Conservation (phyloP, 2,113 vertebrate species). For the Phaetusa simplex region DNA sequence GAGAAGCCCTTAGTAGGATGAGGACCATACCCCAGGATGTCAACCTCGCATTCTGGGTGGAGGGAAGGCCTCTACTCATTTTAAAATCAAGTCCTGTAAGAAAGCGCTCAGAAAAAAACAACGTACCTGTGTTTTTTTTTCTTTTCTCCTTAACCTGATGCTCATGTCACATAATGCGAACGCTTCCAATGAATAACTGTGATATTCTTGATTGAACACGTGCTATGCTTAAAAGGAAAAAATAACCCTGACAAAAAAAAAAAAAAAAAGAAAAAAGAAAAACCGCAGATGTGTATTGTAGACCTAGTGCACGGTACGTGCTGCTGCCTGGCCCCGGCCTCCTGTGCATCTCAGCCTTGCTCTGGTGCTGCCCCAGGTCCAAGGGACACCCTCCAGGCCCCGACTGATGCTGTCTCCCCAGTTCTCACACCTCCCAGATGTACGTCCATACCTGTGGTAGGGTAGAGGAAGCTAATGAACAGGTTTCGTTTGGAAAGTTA, state of each 20-base stretch:
- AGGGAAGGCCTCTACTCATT: neutral
- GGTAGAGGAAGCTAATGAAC: neutral
- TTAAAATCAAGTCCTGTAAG: neutral
- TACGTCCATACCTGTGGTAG: neutral
- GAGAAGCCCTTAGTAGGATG: neutral
- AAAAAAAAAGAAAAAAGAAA: neutral
- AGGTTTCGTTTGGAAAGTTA: neutral
- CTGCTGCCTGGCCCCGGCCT: neutral
- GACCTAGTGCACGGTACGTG: accelerated
- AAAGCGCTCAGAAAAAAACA: neutral
- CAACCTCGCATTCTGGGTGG: neutral
- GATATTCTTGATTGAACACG: neutral
- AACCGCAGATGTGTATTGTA: neutral
- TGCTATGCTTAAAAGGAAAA: neutral
- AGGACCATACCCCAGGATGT: neutral
- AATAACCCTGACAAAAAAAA: neutral
- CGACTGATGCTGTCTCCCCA: neutral
- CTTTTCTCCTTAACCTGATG: neutral
- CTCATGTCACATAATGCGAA: neutral
- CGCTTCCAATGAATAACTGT: neutral
- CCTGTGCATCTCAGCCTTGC: neutral
- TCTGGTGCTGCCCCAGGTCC: neutral
- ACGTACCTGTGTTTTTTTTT: neutral
- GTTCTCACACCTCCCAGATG: neutral
- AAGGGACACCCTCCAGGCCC: neutral